A percentile compares a stretch with the other conserved stretches of the same genome.
These are phyloP conservation scores for Clarias batrachus DNA, from an alignment of 2,113 vertebrate genomes.

Conservation along the genomic window DNA sequence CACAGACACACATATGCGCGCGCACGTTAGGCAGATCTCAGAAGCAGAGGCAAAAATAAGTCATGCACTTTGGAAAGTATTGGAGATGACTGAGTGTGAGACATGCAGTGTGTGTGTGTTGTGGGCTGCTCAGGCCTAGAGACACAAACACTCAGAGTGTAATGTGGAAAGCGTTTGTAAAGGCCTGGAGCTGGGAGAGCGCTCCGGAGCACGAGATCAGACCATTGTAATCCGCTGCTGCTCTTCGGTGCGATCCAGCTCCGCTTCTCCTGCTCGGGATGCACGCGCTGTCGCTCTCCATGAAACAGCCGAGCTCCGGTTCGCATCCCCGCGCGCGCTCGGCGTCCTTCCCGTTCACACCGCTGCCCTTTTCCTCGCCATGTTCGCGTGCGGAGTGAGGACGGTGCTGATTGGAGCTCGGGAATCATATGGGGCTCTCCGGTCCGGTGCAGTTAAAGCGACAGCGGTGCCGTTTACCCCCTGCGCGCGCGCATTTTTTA, in stretches of 20 bases:
- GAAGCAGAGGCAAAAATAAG: not conserved
- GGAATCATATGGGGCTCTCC: constrained; percentile 73
- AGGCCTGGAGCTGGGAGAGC: constrained; percentile 12
- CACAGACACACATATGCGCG: not conserved
- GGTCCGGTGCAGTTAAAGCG: constrained; percentile 76
- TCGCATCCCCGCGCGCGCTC: constrained; percentile 39
- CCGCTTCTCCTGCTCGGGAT: constrained; percentile 60
- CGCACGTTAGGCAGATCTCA: not conserved
- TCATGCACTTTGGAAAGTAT: not conserved
- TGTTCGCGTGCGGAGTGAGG: constrained; percentile 53
- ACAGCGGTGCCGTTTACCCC: constrained; percentile 59
- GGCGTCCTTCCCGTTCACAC: constrained; percentile 38
- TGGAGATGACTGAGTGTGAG: not conserved
- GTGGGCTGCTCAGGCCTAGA: not conserved
- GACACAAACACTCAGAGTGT: no score
- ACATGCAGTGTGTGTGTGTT: not conserved
- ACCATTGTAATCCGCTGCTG: constrained; percentile 69
- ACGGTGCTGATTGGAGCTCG: constrained; percentile 73
- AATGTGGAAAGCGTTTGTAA: not conserved
- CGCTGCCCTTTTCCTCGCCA: constrained; percentile 55
- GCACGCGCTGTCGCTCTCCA: constrained; percentile 64
- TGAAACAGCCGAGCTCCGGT: constrained; percentile 54
- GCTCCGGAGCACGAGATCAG: constrained; percentile 14
- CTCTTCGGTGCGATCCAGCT: constrained; percentile 62
- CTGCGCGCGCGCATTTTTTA: not conserved